Evolutionary conservation across 2,888 invertebrate species (phyloP).

Genomic region (Polydesmus complanatus): DNA sequence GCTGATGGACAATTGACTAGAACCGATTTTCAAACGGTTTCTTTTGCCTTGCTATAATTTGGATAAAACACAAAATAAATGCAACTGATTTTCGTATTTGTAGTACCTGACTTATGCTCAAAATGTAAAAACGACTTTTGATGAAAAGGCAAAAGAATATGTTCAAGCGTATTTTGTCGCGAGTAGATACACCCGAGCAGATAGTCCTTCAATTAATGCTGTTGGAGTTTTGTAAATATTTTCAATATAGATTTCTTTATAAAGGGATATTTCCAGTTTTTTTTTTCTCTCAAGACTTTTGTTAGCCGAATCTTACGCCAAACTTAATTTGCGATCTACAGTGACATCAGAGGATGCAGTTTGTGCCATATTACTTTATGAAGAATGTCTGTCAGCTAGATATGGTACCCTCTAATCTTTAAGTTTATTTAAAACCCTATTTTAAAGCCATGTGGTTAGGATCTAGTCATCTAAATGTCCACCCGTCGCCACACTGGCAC

Average conservation of each 20-base stretch:
- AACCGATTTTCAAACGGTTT: too few species aligned
- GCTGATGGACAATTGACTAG: too few species aligned
- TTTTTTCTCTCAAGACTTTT: not conserved
- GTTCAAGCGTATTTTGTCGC: slow-evolving; percentile 12
- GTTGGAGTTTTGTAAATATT: not conserved
- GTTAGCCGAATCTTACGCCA: slow-evolving; percentile 8
- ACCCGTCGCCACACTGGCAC: not conserved
- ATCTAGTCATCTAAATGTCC: not conserved
- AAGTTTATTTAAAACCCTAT: not conserved
- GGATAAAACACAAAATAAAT: too few species aligned
- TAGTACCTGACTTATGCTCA: not conserved
- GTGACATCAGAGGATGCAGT: slow-evolving; percentile 9
- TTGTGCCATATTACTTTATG: slow-evolving; percentile 7
- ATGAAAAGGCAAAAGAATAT: slow-evolving; percentile 1
- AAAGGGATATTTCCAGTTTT: not conserved
- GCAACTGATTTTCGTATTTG: too few species aligned
- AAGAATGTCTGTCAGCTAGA: slow-evolving; percentile 11
- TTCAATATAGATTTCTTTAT: not conserved
- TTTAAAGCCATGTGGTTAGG: not conserved
- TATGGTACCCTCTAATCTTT: slow-evolving; percentile 6
- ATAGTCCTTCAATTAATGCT: not conserved
- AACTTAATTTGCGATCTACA: slow-evolving; percentile 1
- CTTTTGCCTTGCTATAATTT: too few species aligned
- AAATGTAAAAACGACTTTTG: slow-evolving; percentile 1
- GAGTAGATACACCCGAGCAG: not conserved